phyloP scores from a whole-genome alignment of 1,140 invertebrate genomes.

The Drosophila seguyi region DNA sequence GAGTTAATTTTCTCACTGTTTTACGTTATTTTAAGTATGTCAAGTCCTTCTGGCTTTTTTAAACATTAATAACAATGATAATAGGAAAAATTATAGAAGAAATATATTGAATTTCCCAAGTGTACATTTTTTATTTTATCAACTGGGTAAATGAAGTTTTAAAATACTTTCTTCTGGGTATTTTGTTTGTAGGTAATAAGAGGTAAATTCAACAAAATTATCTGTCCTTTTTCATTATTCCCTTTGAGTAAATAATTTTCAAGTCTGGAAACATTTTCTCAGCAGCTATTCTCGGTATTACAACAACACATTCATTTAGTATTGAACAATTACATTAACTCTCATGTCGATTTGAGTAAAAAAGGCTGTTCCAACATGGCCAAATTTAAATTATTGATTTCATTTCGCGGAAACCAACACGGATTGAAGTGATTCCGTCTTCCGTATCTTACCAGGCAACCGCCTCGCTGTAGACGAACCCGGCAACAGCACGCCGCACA shows the following conservation, averaged over 20 bases:
- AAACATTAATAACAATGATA: not conserved
- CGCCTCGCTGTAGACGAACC: slow-evolving; percentile 99
- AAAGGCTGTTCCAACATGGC: not conserved
- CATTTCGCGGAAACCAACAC: slow-evolving; percentile 14
- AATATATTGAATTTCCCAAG: too few species aligned
- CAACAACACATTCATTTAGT: not conserved
- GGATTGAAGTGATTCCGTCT: not conserved
- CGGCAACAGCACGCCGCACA: slow-evolving; percentile 96
- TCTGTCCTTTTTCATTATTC: not conserved
- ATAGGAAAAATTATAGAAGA: not conserved
- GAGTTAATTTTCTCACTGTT: too few species aligned
- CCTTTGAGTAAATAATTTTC: not conserved
- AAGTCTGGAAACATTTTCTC: not conserved
- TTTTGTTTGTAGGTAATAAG: too few species aligned
- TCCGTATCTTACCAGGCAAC: slow-evolving; percentile 94
- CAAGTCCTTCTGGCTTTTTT: too few species aligned
- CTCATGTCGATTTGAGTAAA: slow-evolving; percentile 4
- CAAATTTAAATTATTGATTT: slow-evolving; percentile 26
- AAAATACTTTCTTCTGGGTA: too few species aligned
- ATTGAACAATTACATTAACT: slow-evolving; percentile 24
- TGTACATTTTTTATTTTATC: too few species aligned
- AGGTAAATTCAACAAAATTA: not conserved
- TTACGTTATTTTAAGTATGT: too few species aligned
- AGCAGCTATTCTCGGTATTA: not conserved
- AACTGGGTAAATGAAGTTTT: not conserved